Evolutionary conservation across 30 jellyfish, hydroid and myxozoan species (phyloP), one percentile per base, ranked within the genome.

Genomic region (Clytia hemisphaerica): DNA sequence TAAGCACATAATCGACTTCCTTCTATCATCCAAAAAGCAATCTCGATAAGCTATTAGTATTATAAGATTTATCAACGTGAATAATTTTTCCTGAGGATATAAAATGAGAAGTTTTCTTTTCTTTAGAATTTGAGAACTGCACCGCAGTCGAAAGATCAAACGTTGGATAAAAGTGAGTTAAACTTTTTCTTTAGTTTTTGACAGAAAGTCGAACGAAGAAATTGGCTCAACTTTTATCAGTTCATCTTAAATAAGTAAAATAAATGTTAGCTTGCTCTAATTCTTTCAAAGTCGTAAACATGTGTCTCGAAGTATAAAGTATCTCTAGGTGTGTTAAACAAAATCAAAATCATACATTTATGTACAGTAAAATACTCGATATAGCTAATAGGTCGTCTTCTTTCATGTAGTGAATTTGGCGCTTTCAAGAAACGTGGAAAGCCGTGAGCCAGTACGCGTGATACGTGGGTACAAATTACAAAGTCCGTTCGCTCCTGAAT

Each of bases 71-170:
- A n/a, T n/a, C n/a, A n/a, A n/a, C n/a, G n/a, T n/a, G n/a, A n/a
- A n/a, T n/a, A n/a, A n/a, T n/a, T n/a, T n/a, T n/a, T n/a, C n/a
- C n/a, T n/a, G n/a, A n/a, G n/a, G n/a, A n/a, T n/a, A n/a, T n/a
- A n/a, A n/a, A n/a, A n/a, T n/a, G n/a, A n/a, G n/a, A n/a, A n/a
- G n/a, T n/a, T n/a, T 57, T 40, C 31, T 14, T 32, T n/a, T 31
- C 22, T 40, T 19, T 73, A 82, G 94, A 82, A 82, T 65, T 78
- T 82, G 14, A 68, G 94, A 33, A 82, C 94, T 16, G 94, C 94
- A 10, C 89, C 94, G 6, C 94, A 82, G 58, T 72, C 89, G 3
- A 82, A 73, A 54, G 83, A 82, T 58, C 94, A 82, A 72, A 60
- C 94, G 16, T 65, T 82, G 33, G 73, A 77, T 4, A 82, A 82